Evolutionary conservation across 2,113 vertebrate genomes (phyloP), one percentile per base, ranked within the genome.

Genomic region (Arenaria interpres): DNA sequence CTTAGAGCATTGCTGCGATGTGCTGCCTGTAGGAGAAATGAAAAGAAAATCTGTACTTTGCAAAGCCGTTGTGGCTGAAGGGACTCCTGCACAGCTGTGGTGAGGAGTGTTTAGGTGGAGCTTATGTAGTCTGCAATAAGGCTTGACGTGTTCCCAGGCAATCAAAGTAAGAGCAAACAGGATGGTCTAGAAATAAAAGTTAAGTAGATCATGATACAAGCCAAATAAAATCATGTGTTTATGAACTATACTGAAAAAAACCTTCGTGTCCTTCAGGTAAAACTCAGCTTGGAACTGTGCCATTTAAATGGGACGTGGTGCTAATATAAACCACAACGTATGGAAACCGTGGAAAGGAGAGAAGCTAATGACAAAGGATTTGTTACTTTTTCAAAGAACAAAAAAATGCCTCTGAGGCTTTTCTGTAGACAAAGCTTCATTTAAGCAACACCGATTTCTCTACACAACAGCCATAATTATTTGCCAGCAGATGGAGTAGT

Each of bases 401-500:
- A 35, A n/a, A 59, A 56, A 86, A 54, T 22, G 5, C 7, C 28
- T 92, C 6, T 32, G 32, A 82, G 9, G 41, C 8, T 60, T 74
- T 80, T 68, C 50, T 75, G 62, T 53, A 93, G 75, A 68, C 43
- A 85, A 77, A 74, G 28, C 51, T 85, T 76, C 33, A 22, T 54
- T 8, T 53, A 39, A 92, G 60, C 41, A 62, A 37, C 33, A 82
- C 57, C 10, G 9, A 0, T 32, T 57, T 77, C 78, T 88, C 41
- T 54, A 79, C 50, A 56, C 28, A 6, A 53, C 43, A 78, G n/a
- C 12, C 81, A 21, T 93, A 90, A 89, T 93, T 73, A 80, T 90
- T 96, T 97, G 90, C 96, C 97, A 97, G 97, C 93, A 97, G 97
- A 90, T 97, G 96, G 97, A 97, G 97, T 94, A 97, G 90, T 97